Conservation (phyloP, 2,797 vertebrate genomes). For the Tauraco hartlaubi region DNA sequence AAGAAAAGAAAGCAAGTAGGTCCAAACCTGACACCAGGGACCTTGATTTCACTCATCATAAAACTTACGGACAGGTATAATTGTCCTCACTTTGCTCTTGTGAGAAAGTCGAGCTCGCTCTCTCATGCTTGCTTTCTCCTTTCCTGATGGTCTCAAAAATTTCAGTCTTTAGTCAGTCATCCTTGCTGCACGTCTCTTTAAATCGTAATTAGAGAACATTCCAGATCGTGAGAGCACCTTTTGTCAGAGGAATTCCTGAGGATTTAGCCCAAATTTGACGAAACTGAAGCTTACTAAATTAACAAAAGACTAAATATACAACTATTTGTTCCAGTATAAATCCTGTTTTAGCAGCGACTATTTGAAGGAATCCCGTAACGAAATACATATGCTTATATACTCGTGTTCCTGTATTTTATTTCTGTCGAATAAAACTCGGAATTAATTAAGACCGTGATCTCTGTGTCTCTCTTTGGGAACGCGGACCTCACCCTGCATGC, state of each 20-base stretch:
- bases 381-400: neutral
- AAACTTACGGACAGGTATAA: neutral
- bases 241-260: neutral
- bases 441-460: neutral
- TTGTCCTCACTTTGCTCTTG: neutral
- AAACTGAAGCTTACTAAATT: neutral
- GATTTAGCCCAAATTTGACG: neutral
- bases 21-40: neutral
- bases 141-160: neutral
- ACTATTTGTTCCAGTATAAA: neutral
- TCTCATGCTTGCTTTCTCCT: neutral
- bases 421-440: neutral
- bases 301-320: rapidly evolving
- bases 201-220: neutral
- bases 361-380: neutral
- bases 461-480: neutral
- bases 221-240: neutral
- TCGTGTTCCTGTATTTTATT: neutral
- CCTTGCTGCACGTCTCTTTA: neutral
- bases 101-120: neutral
- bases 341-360: neutral
- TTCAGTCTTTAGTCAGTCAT: neutral
- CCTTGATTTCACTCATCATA: neutral
- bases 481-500: rapidly evolving
- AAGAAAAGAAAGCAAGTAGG: neutral